Evolutionary conservation across 2,113 vertebrate species (phyloP).

Genomic region (Gymnocephalus cernua): DNA sequence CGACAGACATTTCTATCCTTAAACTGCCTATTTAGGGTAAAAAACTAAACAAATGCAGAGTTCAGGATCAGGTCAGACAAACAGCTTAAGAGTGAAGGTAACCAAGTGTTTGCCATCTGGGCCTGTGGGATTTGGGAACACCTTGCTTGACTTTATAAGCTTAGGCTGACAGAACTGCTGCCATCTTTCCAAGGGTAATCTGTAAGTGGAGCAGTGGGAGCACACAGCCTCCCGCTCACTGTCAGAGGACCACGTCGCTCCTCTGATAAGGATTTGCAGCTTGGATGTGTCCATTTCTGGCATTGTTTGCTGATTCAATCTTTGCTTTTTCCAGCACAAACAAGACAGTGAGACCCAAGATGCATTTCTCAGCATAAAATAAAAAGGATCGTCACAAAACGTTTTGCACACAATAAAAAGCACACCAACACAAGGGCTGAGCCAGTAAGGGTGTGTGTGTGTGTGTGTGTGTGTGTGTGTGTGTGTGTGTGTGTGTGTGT

Average conservation of each 20-base stretch:
- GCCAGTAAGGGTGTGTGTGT: background rate
- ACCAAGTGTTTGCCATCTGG: slow-evolving; percentile 63
- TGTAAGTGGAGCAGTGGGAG: slow-evolving; percentile 38
- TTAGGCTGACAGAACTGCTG: slow-evolving; percentile 61
- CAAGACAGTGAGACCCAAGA: background rate
- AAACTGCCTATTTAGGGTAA: background rate
- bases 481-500: background rate
- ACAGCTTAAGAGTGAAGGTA: slow-evolving; percentile 38
- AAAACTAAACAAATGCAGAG: background rate
- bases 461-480: background rate
- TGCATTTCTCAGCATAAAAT: background rate
- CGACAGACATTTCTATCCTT: background rate
- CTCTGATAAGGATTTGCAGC: background rate
- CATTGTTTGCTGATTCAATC: background rate
- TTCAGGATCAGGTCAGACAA: slow-evolving; percentile 14
- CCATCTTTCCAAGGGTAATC: slow-evolving; percentile 49
- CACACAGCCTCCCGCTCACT: slow-evolving; percentile 1
- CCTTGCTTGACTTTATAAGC: slow-evolving; percentile 59
- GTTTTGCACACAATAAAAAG: background rate
- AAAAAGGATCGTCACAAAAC: background rate
- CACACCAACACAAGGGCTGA: no score
- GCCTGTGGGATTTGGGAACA: slow-evolving; percentile 60
- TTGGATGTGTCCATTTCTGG: background rate
- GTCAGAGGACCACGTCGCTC: background rate
- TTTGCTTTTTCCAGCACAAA: no score